Percentiles rank a stretch among this genome's conserved stretches.
phyloP scores from a whole-genome alignment of 1,140 invertebrate genomes.

The Microplitis mediator region DNA sequence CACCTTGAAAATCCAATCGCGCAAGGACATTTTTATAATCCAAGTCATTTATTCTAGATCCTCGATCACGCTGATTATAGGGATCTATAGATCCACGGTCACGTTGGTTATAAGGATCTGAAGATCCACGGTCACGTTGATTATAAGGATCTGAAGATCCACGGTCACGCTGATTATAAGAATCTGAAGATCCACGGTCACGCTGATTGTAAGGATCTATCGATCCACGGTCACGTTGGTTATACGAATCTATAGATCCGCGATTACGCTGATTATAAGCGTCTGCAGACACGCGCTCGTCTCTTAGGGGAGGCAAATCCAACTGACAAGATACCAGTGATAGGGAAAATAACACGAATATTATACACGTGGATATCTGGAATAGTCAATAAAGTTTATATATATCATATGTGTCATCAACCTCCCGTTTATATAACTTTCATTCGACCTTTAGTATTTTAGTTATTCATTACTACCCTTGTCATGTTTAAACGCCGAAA shows the following conservation, averaged over 20 bases:
- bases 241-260: conserved; percentile 10
- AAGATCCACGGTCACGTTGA: conserved; percentile 16
- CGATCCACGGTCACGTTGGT: not conserved
- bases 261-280: conserved; percentile 16
- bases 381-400: conserved; percentile 11
- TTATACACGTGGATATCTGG: conserved; percentile 36
- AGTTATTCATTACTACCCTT: too few species aligned
- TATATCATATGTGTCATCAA: not conserved
- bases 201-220: conserved; percentile 37
- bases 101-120: conserved; percentile 13
- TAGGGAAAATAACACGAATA: conserved; percentile 34
- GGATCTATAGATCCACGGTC: conserved; percentile 15
- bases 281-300: conserved; percentile 29
- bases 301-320: conserved; percentile 49
- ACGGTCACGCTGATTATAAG: conserved; percentile 41
- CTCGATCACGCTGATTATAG: conserved; percentile 8
- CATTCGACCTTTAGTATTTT: too few species aligned
- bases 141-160: conserved; percentile 12
- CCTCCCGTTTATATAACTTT: too few species aligned
- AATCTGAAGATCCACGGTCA: conserved; percentile 19
- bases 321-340: conserved; percentile 44
- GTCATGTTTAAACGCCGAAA: too few species aligned
- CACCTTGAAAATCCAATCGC: conserved; percentile 73
- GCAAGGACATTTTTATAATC: conserved; percentile 64
- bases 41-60: conserved; percentile 32